A percentile compares a stretch with the other conserved stretches of the same genome.
Conservation (phyloP, 2,113 vertebrate species). For the Antechinus stuartii region DNA sequence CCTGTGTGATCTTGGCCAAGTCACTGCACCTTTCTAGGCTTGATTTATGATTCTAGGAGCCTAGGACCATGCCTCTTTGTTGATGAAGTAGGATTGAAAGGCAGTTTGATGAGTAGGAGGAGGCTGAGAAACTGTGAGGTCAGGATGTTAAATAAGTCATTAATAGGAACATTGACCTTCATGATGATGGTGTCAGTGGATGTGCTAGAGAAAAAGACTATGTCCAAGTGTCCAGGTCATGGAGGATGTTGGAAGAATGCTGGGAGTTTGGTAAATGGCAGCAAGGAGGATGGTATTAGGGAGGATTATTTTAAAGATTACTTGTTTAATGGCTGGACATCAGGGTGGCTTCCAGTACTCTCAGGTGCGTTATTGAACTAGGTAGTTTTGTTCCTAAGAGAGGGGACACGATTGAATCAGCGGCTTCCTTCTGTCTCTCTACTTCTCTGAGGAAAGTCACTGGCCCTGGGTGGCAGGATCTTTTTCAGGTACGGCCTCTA, state of each 20-base stretch:
- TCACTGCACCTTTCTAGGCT: neutral
- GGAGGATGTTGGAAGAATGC: neutral
- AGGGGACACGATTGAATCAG: neutral
- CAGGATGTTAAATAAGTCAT: neutral
- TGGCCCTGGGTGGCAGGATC: neutral
- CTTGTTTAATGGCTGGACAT: neutral
- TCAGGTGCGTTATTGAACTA: neutral
- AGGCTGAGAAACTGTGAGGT: neutral
- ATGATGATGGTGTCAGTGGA: neutral
- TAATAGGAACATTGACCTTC: neutral
- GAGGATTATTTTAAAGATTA: neutral
- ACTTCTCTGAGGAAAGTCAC: neutral
- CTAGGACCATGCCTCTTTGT: neutral
- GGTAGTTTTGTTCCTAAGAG: neutral
- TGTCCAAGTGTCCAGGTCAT: neutral
- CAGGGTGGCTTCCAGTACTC: neutral
- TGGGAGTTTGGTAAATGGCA: neutral
- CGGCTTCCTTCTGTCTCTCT: neutral
- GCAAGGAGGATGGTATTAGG: neutral
- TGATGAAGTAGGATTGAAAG: neutral
- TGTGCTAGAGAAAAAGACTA: neutral
- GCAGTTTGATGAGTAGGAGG: neutral
- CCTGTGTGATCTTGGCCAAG: neutral
- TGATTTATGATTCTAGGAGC: neutral
- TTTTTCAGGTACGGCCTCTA: neutral